Conservation (phyloP, 2,113 vertebrate species). For the Cyprinodon tularosa region DNA sequence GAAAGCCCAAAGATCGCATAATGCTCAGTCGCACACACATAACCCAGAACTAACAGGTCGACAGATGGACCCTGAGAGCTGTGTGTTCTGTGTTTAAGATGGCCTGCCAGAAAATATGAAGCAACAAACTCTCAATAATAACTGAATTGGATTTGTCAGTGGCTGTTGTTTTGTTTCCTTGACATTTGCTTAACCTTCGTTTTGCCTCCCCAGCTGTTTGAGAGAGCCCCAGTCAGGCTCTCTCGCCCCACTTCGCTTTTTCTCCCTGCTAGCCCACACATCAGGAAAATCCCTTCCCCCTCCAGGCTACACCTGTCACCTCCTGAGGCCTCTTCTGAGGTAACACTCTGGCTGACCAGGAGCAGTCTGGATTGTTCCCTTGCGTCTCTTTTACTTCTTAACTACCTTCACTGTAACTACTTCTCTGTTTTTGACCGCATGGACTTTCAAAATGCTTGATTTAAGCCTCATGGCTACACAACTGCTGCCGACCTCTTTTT, state of each 20-base stretch:
- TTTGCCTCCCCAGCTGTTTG: conserved; percentile 84
- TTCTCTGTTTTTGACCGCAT: background rate
- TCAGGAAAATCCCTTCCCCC: conserved; percentile 74
- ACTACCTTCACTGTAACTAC: conserved; percentile 22
- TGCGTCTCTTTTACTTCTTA: conserved; percentile 31
- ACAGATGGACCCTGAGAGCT: conserved; percentile 64
- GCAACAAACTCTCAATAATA: conserved; percentile 6
- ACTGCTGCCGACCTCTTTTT: background rate
- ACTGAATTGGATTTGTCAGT: conserved; percentile 11
- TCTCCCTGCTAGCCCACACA: conserved; percentile 73
- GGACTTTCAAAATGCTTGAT: background rate
- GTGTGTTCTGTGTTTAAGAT: conserved; percentile 41
- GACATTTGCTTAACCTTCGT: conserved; percentile 22
- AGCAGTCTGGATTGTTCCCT: conserved; percentile 55
- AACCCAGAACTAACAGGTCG: conserved; percentile 67
- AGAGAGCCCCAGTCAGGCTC: conserved; percentile 79
- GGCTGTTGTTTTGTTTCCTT: conserved; percentile 8
- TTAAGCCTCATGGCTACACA: background rate
- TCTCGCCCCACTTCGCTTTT: conserved; percentile 71
- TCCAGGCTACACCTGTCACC: conserved; percentile 77
- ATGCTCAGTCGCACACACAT: conserved; percentile 69
- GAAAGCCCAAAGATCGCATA: conserved; percentile 64
- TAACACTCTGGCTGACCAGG: conserved; percentile 72
- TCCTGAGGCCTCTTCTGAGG: conserved; percentile 83
- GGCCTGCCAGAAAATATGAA: conserved; percentile 14